Conservation (phyloP, 2,888 invertebrate genomes). For the Psylliodes chrysocephalus region DNA sequence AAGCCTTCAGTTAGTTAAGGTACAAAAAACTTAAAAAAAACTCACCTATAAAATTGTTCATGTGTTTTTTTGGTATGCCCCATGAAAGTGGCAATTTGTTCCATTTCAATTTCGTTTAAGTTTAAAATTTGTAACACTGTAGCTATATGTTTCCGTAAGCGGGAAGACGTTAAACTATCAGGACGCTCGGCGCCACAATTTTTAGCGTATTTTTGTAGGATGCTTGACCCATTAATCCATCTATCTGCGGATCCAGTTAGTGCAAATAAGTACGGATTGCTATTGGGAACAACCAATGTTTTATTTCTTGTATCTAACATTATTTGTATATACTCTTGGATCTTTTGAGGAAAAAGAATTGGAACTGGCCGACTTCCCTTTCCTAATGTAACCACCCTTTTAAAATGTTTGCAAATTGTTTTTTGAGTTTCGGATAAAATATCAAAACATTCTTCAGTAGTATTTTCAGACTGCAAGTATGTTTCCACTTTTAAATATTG, state of each 20-base stretch:
- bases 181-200: slow-evolving; percentile 44
- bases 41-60: slow-evolving; percentile 29
- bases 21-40: too few species aligned
- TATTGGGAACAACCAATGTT: slow-evolving; percentile 37
- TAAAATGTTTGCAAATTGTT: slow-evolving; percentile 40
- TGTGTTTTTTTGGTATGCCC: too few species aligned
- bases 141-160: slow-evolving; percentile 48
- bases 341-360: slow-evolving; percentile 25
- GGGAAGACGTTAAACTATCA: slow-evolving; percentile 41
- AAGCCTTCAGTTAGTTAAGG: too few species aligned
- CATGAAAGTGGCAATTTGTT: too few species aligned
- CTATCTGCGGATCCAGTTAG: slow-evolving; percentile 38
- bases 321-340: slow-evolving; percentile 24
- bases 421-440: slow-evolving; percentile 42
- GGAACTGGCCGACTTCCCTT: slow-evolving; percentile 41
- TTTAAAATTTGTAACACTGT: slow-evolving; percentile 46
- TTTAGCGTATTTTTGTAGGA: slow-evolving; percentile 42
- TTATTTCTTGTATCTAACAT: slow-evolving; percentile 31
- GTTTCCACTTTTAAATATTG: slow-evolving; percentile 47
- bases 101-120: too few species aligned
- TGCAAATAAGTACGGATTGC: slow-evolving; percentile 47
- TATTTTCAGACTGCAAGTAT: slow-evolving; percentile 22
- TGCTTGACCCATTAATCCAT: slow-evolving; percentile 46
- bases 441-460: slow-evolving; percentile 42
- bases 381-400: slow-evolving; percentile 37